Base-by-base conservation (phyloP, 2,888 invertebrate genomes). In the Ennomos fuscantarius region DNA sequence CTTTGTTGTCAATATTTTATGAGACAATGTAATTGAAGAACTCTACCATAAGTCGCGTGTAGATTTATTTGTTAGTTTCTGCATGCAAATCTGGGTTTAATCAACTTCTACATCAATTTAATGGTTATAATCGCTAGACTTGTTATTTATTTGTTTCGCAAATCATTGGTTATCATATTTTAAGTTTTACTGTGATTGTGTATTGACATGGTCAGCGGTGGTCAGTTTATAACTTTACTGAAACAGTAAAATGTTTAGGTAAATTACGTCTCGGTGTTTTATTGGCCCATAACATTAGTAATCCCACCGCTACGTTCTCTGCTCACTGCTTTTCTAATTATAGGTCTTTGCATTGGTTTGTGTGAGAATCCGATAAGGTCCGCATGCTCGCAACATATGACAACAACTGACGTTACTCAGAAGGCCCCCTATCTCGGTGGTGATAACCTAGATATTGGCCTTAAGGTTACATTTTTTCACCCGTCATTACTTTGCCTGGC, bases 1-100 rank as follows among this genome's bases (percentile, higher is more conserved):
- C n/a, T 45, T 54, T 61, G 62, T 68, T 65, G 62, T 63, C 51
- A 55, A 44, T 46, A 50, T 55, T 49, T 60, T 61, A 63, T 53
- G 52, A 12, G 39, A 11, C 35, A 32, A 33, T 55, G 35, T 51
- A 54, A 62, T 49, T 62, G 49, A 62, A 44, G 39, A 47, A 8
- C 15, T 48, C 13, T 15, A 13, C 15, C 42, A 9, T 13, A 13
- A n/a, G 15, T 43, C 15, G 24, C 33, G 34, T 34, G 24, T 24
- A 24, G 24, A 3, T 24, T 13, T 53, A 53, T 41, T 10, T 8
- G 9, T 9, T 52, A 43, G 13, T 37, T 32, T 42, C 36, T 50
- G 35, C 43, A 8, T 15, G n/a, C 12, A 43, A 44, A 43, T 37
- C 31, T 11, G n/a, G 8, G 8, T n/a, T 13, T n/a, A 9, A 45